Conservation (phyloP, 2,888 invertebrate species). For the Ramazzottius varieornatus region DNA sequence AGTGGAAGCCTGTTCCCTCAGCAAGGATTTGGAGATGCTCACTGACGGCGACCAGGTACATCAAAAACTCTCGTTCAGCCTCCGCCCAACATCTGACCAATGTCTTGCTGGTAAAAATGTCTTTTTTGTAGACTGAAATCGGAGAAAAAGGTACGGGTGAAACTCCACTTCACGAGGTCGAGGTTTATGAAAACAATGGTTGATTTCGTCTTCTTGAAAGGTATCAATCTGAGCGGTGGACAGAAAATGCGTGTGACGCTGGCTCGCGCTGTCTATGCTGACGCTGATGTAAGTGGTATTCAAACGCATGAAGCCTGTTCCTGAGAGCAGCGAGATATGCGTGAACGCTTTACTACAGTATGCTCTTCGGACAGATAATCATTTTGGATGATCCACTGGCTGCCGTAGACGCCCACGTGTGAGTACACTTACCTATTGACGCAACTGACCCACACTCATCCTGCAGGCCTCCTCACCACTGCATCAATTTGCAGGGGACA, state of each 20-base stretch:
- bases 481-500: neutral
- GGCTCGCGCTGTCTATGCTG: conserved; percentile 19
- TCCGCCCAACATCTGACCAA: too few species aligned
- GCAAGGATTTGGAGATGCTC: conserved; percentile 66
- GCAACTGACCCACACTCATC: too few species aligned
- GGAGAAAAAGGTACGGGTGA: too few species aligned
- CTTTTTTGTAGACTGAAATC: conserved; percentile 81
- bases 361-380: neutral
- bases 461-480: neutral
- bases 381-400: neutral
- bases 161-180: too few species aligned
- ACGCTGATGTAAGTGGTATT: neutral
- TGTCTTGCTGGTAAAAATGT: too few species aligned
- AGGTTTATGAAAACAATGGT: too few species aligned
- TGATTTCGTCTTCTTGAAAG: too few species aligned
- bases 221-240: conserved; percentile 17
- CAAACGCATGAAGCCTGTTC: too few species aligned
- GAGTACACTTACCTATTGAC: neutral
- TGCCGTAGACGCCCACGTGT: neutral
- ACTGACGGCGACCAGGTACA: neutral
- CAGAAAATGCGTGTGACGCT: conserved; percentile 20
- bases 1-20: conserved; percentile 65
- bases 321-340: too few species aligned
- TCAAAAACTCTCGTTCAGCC: too few species aligned
- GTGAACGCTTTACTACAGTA: too few species aligned